Base-by-base conservation (phyloP, 2,113 vertebrate genomes). In the Myotis yumanensis region DNA sequence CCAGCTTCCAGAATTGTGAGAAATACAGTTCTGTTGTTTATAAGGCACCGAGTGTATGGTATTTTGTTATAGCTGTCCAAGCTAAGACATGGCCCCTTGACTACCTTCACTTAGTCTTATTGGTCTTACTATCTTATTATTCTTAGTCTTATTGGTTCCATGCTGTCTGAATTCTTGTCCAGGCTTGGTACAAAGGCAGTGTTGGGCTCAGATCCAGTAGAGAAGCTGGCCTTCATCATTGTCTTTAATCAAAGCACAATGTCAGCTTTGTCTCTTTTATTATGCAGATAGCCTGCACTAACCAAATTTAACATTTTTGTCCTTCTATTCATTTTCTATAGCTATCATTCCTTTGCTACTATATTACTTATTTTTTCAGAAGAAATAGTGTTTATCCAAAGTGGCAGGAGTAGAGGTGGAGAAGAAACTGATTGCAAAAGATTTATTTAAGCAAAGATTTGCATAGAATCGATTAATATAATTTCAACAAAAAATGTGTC, bases 291-390 rank as follows among this genome's bases (percentile, higher is more conserved):
- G 89, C 68, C 30, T 59, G 54, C 20, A 94, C 76, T 91, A 90
- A 95, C 95, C 91, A 82, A 96, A 96, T 96, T 87, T 91, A 95
- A 95, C 66, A 91, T 97, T 96, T 92, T 91, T 92, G 73, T 83
- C 75, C 43, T 97, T 91, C 75, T 62, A 54, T 77, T 93, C 64
- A 81, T 89, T 94, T 96, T 94, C 52, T 71, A 69, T 51, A 91
- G 75, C 80, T 89, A 35, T 88, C 66, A 77, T 93, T 73, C 71
- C 72, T 94, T 86, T 85, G 66, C 76, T 82, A 80, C 37, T 89
- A 71, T 51, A 69, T 88, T 79, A 68, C 40, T 69, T 91, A 87
- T 43, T 93, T 96, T 32, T 82, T 89, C 11, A 57, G 37, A 87
- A 83, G 68, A 79, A 69, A 54, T 5, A 22, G 25, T 73, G 85